These are phyloP conservation scores for Pelecanus crispus DNA, from an alignment of 2,113 vertebrate genomes.

Conservation along the genomic window DNA sequence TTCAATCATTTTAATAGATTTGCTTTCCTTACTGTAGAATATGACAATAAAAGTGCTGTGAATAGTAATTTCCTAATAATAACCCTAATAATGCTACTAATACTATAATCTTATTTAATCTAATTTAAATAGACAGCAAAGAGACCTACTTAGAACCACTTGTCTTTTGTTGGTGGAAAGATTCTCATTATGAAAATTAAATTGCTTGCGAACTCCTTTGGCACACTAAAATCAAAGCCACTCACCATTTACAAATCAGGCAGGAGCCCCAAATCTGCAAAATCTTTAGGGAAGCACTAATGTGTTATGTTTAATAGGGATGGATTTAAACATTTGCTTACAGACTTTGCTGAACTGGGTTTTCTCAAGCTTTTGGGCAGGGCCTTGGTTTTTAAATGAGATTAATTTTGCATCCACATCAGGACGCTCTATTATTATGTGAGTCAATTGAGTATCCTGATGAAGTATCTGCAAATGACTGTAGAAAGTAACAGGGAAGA, in stretches of 20 bases:
- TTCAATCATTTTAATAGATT: slow-evolving; percentile 36
- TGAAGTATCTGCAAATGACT: not conserved
- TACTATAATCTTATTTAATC: slow-evolving; percentile 51
- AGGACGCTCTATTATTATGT: not conserved
- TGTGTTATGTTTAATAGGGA: not conserved
- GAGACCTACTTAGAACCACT: slow-evolving; percentile 2
- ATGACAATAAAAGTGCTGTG: not conserved
- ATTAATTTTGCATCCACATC: not conserved
- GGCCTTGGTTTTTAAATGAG: not conserved
- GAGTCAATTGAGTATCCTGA: not conserved
- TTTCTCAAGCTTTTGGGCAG: not conserved
- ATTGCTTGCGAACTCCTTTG: slow-evolving; percentile 25
- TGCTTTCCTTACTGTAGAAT: not conserved
- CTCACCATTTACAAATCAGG: not conserved
- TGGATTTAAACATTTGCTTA: not conserved
- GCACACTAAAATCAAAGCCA: slow-evolving; percentile 17
- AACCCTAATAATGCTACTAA: slow-evolving; percentile 52
- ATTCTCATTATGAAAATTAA: slow-evolving; percentile 42
- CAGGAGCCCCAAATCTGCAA: not conserved
- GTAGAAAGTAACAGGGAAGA: not conserved
- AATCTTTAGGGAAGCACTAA: slow-evolving; percentile 9
- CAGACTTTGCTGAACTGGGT: not conserved
- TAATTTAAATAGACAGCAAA: slow-evolving; percentile 36
- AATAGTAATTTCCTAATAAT: slow-evolving; percentile 50
- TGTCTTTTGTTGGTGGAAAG: slow-evolving; percentile 13